These are phyloP conservation scores for Sitophilus oryzae DNA, from an alignment of 1,140 invertebrate genomes.

Conservation along the genomic window DNA sequence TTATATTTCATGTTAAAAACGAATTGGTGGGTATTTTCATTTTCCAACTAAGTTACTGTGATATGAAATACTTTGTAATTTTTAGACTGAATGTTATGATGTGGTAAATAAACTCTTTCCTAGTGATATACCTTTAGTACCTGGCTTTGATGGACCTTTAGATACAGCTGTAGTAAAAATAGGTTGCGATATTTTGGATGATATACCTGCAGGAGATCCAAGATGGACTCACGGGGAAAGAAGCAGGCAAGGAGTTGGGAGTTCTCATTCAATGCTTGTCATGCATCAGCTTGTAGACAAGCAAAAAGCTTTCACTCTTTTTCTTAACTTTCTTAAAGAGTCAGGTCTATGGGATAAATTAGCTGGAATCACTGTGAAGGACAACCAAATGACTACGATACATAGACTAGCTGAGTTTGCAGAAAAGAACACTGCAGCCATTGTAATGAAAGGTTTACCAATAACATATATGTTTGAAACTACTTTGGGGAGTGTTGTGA, in stretches of 20 bases:
- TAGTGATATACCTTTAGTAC: conserved; percentile 37
- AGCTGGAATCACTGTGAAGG: conserved; percentile 38
- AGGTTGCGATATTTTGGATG: conserved; percentile 76
- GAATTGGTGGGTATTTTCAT: conserved; percentile 40
- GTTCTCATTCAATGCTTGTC: conserved; percentile 71
- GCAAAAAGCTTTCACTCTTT: conserved; percentile 68
- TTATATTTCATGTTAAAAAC: conserved; percentile 60
- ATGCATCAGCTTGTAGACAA: conserved; percentile 80
- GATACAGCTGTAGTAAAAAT: conserved; percentile 66
- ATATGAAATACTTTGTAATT: conserved; percentile 21
- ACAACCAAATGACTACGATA: conserved; percentile 57
- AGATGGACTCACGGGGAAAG: conserved; percentile 57
- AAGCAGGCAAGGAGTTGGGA: conserved; percentile 46
- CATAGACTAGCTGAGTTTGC: conserved; percentile 53
- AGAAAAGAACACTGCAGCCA: conserved; percentile 70
- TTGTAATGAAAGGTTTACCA: conserved; percentile 61
- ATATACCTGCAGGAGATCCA: conserved; percentile 83
- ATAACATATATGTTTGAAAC: conserved; percentile 49
- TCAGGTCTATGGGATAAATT: conserved; percentile 63
- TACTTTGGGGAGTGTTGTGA: conserved; percentile 56
- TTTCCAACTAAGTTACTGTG: neutral
- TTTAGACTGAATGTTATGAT: conserved; percentile 55
- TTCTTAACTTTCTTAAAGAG: conserved; percentile 70
- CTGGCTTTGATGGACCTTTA: conserved; percentile 53
- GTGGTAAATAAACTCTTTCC: conserved; percentile 64